These are phyloP conservation scores for Drosophila rellima DNA, from an alignment of 2,888 invertebrate species.

Conservation along the genomic window DNA sequence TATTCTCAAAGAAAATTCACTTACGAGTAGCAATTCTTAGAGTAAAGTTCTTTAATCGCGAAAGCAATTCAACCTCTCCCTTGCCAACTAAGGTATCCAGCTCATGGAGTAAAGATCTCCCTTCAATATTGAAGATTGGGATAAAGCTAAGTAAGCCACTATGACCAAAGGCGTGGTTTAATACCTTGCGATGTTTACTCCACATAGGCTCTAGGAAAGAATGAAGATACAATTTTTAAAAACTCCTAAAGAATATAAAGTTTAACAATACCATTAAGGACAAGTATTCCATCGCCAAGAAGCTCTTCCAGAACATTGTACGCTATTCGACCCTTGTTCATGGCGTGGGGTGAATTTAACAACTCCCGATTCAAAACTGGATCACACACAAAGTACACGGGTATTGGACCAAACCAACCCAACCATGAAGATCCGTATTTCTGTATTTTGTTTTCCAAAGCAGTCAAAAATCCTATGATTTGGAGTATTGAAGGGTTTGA, in stretches of 20 bases:
- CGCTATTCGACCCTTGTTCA: slow-evolving; percentile 60
- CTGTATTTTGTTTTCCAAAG: background rate
- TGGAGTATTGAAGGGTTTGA: background rate
- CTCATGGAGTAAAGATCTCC: slow-evolving; percentile 47
- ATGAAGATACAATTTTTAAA: background rate
- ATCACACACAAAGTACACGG: slow-evolving; percentile 73
- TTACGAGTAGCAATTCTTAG: slow-evolving; percentile 72
- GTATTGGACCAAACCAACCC: slow-evolving; percentile 78
- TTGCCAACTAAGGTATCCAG: slow-evolving; percentile 48
- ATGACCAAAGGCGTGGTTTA: slow-evolving; percentile 78
- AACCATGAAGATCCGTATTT: slow-evolving; percentile 63
- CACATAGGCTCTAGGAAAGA: slow-evolving; percentile 63
- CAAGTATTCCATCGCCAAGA: slow-evolving; percentile 70
- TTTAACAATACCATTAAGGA: slow-evolving; percentile 56
- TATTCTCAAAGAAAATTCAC: slow-evolving; percentile 15
- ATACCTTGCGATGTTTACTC: slow-evolving; percentile 71
- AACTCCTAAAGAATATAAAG: background rate
- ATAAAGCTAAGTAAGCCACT: slow-evolving; percentile 76
- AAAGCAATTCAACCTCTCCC: slow-evolving; percentile 52
- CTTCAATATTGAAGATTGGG: slow-evolving; percentile 74
- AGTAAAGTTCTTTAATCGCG: slow-evolving; percentile 48
- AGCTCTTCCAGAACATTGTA: slow-evolving; percentile 67
- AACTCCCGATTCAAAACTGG: slow-evolving; percentile 71
- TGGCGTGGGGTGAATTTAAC: slow-evolving; percentile 68
- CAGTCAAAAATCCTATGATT: slow-evolving; percentile 1